phyloP scores from a whole-genome alignment of 2,797 vertebrate genomes.

The Alauda arvensis region DNA sequence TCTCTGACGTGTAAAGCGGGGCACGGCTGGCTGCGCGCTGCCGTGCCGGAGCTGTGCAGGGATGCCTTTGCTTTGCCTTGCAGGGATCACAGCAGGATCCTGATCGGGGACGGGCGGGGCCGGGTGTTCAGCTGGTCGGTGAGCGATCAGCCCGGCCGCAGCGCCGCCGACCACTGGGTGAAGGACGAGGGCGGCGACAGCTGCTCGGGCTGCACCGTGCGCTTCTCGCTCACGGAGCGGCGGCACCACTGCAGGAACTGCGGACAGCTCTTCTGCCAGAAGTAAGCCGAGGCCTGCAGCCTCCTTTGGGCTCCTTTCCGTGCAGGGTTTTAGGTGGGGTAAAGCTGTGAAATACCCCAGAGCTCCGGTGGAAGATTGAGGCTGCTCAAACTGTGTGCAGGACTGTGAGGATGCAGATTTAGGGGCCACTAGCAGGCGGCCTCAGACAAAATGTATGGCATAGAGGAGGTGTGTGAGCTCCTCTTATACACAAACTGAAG shows the following conservation, averaged over 20 bases:
- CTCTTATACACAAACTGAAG: background rate
- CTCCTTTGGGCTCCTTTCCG: background rate
- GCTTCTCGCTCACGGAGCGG: conserved; percentile 94
- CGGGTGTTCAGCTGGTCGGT: conserved; percentile 98
- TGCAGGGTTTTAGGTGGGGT: background rate
- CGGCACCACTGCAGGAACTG: conserved; percentile 98
- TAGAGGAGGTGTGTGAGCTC: background rate
- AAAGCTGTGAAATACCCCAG: background rate
- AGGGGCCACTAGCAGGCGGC: background rate
- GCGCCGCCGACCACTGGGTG: conserved; percentile 97
- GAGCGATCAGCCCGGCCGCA: conserved; percentile 94
- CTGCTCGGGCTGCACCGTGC: conserved; percentile 89
- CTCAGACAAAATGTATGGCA: background rate
- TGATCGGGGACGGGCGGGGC: conserved; percentile 91
- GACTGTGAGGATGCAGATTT: background rate
- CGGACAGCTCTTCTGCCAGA: conserved; percentile 98
- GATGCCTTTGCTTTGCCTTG: background rate
- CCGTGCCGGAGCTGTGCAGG: background rate
- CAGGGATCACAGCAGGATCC: conserved; percentile 97
- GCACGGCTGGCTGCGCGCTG: accelerated
- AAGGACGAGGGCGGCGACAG: conserved; percentile 96
- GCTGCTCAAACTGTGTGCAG: background rate
- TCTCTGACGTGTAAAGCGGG: accelerated
- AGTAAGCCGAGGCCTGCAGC: conserved; percentile 73
- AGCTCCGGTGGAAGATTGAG: background rate